Conservation (phyloP, 2,113 vertebrate genomes). For the Coregonus clupeaformis region DNA sequence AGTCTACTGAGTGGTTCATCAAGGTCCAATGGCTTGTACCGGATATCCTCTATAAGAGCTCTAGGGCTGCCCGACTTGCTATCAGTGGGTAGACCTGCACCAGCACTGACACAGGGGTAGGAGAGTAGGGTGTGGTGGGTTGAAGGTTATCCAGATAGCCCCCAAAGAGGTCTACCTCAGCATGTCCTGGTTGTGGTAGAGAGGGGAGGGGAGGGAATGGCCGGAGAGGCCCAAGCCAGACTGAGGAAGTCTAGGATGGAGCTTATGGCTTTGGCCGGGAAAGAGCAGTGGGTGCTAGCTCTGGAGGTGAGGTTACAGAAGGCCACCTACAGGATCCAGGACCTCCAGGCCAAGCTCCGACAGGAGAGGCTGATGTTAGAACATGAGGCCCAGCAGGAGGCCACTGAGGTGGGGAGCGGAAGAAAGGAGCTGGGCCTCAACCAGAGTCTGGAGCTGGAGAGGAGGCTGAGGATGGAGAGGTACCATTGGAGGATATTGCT, state of each 20-base stretch:
- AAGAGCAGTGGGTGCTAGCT: background rate
- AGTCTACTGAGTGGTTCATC: background rate
- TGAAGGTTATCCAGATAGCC: background rate
- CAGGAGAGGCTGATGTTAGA: background rate
- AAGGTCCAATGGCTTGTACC: background rate
- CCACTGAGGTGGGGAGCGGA: background rate
- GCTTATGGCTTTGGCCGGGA: background rate
- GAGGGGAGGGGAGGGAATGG: background rate
- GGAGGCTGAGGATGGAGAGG: background rate
- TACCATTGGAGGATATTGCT: background rate
- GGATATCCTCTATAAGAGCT: conserved; percentile 5
- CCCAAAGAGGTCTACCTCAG: background rate
- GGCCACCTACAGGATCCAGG: background rate
- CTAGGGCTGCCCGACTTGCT: background rate
- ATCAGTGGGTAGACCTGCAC: background rate
- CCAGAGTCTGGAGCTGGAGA: background rate
- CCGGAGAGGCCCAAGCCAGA: background rate
- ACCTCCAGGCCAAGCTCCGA: background rate
- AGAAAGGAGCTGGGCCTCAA: background rate
- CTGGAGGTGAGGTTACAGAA: background rate
- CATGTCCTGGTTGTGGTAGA: background rate
- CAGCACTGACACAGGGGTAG: background rate
- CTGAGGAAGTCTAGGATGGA: background rate
- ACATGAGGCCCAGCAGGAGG: background rate
- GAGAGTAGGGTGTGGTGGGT: background rate